Evolutionary conservation across 2,888 invertebrate species (phyloP).

Genomic region (Aphodius granarius): DNA sequence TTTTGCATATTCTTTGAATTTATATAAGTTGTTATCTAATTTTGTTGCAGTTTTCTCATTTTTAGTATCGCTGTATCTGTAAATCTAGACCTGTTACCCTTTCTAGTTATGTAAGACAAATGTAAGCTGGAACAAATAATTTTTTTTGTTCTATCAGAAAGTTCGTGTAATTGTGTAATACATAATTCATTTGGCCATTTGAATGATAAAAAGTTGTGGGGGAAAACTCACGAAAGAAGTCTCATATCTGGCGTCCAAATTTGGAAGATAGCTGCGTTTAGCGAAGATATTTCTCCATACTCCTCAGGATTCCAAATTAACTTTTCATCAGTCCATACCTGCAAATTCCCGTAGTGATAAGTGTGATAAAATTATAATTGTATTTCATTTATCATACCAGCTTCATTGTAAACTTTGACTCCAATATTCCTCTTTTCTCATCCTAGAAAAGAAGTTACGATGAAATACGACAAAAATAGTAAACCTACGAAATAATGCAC

Average conservation of each 20-base stretch:
- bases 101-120: too few relatives aligned
- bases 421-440: conserved; percentile 8
- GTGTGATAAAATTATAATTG: background rate
- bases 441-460: conserved; percentile 16
- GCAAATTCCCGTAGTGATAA: conserved; percentile 34
- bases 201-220: too few relatives aligned
- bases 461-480: background rate
- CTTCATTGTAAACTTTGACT: background rate
- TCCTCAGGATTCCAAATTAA: conserved; percentile 63
- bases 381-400: background rate
- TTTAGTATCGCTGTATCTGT: too few relatives aligned
- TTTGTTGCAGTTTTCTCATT: too few relatives aligned
- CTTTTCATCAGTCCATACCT: conserved; percentile 67
- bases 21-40: too few relatives aligned
- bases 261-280: conserved; percentile 59
- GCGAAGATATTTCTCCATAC: conserved; percentile 56
- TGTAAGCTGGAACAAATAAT: too few relatives aligned
- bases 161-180: too few relatives aligned
- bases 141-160: too few relatives aligned
- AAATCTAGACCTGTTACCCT: too few relatives aligned
- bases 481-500: background rate
- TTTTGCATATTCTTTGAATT: too few relatives aligned
- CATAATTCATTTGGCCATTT: too few relatives aligned
- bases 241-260: conserved; percentile 63
- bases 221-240: conserved; percentile 37